Evolutionary conservation across 1,140 invertebrate species (phyloP), one percentile per base, ranked within the genome.

Genomic region (Drosophila bocqueti): DNA sequence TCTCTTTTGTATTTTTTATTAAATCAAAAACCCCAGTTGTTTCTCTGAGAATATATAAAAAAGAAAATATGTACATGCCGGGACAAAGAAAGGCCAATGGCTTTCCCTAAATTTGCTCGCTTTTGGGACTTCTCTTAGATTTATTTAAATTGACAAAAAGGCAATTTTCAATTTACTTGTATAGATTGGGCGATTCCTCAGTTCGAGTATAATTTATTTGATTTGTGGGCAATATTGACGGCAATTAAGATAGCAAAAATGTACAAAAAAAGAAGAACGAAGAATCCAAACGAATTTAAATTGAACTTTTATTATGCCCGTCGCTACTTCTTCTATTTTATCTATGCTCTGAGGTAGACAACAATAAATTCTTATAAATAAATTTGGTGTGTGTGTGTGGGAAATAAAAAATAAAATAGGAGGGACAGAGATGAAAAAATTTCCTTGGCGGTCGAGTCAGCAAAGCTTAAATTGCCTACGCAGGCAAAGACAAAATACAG

Each of bases 351-450:
- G 81, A 87, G 81, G 81, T 89, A 87, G 81, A 83, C 84, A 87
- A 81, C 81, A 87, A 87, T 89, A 89, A 87, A 87, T 84, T 87
- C 63, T 72, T 79, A 75, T 84, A 87, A 89, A 89, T 77, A 89
- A 74, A 69, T 75, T 16, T 26, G 24, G 36, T 16, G 34, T 38
- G 31, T 36, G 29, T 36, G 29, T 36, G 52, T 74, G 62, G 49
- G 36, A 69, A 75, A 72, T 62, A 69, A 63, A 78, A 81, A 71
- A 77, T 65, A 63, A 77, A 63, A 76, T 49, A 46, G 38, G 29
- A 52, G 34, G 29, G 34, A 69, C 75, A 16, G 21, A 42, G 49
- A 43, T 38, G 58, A 72, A 60, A 42, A 50, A 46, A 60, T 71
- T 71, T 67, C 43, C 36, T 61, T 75, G 59, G 81, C 66, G 85